Evolutionary conservation across 2,888 invertebrate genomes (phyloP), one percentile per base, ranked within the genome.

Genomic region (Ryuthela nishihirai): DNA sequence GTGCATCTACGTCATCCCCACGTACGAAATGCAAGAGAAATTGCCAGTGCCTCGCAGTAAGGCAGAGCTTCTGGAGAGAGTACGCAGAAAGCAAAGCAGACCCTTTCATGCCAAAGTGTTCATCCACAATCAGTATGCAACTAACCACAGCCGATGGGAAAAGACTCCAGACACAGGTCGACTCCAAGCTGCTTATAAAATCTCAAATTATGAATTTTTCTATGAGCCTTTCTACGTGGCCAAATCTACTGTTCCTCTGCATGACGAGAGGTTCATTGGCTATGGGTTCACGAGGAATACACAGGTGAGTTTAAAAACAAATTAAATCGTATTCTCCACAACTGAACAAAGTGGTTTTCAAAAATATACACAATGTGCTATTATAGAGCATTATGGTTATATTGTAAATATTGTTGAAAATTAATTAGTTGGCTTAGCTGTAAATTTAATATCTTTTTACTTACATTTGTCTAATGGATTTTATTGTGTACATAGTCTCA

Each of bases 161-260:
- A 64, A 49, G 12, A 53, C 67, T 15, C 62, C 68, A 1, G 50
- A 62, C 20, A 44, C 41, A 3, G 43, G 38, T 10, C 35, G 17
- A 10, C 82, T 88, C 2, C 85, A 85, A 72, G 79, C 91, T 44
- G 90, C 88, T 70, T 90, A 92, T 75, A 83, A 84, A 68, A 90
- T 92, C 58, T 89, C 88, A 9, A 79, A 79, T 69, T 80, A 79
- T 63, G 83, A 83, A 77, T 85, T 91, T 72, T 82, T 91, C 60
- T 93, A 92, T 76, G 92, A 93, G 76, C 92, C 92, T 0, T 92
- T 92, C 77, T 93, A 91, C 77, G 85, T 92, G 49, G 85, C 90
- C 2, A 78, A 82, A 2, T 90, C 91, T 73, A 82, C 81, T 43
- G 88, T 84, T 20, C 91, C 92, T 0, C 79, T 83, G 0, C 90